Evolutionary conservation across 2,797 vertebrate species (phyloP).

Genomic region (Australoheros facetus): DNA sequence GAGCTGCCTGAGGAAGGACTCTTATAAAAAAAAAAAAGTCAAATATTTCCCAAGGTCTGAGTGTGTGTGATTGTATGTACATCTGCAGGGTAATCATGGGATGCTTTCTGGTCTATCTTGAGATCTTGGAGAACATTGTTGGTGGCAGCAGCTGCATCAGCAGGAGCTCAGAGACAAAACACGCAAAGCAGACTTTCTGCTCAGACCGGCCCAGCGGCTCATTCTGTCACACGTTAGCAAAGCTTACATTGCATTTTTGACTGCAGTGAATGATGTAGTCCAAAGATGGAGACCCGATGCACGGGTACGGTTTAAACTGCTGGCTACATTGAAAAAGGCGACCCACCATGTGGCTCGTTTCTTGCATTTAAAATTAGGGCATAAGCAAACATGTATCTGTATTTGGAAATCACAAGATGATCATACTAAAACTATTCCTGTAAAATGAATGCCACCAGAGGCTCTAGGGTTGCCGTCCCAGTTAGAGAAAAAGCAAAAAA

Average conservation of each 20-base stretch:
- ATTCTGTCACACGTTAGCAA: neutral
- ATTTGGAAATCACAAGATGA: constrained; percentile 57
- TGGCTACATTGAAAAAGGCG: neutral
- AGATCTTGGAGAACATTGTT: constrained; percentile 29
- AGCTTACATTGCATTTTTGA: constrained; percentile 3
- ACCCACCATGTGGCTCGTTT: neutral
- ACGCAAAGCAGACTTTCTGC: constrained; percentile 30
- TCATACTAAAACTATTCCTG: constrained; percentile 43
- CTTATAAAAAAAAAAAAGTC: constrained; percentile 11
- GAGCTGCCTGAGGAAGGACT: neutral
- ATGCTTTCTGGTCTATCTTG: constrained; percentile 35
- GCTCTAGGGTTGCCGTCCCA: constrained; percentile 10
- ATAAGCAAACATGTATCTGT: constrained; percentile 18
- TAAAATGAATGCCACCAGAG: constrained; percentile 24
- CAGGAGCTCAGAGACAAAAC: constrained; percentile 35
- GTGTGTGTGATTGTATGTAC: neutral
- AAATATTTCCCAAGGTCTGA: constrained; percentile 12
- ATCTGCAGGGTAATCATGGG: constrained; percentile 34
- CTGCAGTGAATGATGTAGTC: neutral
- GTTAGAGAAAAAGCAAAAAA: constrained; percentile 1
- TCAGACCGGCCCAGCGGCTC: neutral
- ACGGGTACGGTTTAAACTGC: neutral
- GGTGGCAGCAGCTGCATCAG: constrained; percentile 35
- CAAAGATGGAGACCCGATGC: neutral
- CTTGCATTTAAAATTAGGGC: neutral